Evolutionary conservation across 1,140 invertebrate genomes (phyloP).

Genomic region (Aphaenogaster floridana): DNA sequence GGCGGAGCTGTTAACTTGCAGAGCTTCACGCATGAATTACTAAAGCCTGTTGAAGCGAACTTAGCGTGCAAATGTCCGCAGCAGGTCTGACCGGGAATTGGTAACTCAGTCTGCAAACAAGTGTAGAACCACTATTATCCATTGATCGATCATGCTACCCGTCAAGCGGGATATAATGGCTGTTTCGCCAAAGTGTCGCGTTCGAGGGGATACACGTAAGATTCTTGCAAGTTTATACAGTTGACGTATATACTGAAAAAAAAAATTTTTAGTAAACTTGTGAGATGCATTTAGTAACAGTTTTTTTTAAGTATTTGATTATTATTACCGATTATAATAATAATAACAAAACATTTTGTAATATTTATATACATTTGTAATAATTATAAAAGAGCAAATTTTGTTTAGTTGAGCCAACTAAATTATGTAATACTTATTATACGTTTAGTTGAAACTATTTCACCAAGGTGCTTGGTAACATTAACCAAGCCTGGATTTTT

Average conservation of each 20-base stretch:
- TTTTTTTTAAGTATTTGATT: too few species aligned
- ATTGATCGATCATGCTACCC: slow-evolving; percentile 50
- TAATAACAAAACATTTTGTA: too few species aligned
- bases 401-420: too few species aligned
- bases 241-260: background rate
- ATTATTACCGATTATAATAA: too few species aligned
- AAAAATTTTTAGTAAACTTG: too few species aligned
- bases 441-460: too few species aligned
- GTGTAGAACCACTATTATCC: slow-evolving; percentile 54
- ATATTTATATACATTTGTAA: too few species aligned
- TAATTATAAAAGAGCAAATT: too few species aligned
- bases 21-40: slow-evolving; percentile 56
- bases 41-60: slow-evolving; percentile 58
- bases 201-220: background rate
- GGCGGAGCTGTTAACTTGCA: slow-evolving; percentile 48
- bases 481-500: too few species aligned
- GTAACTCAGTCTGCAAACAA: slow-evolving; percentile 59
- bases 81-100: slow-evolving; percentile 48
- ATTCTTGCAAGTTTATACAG: background rate
- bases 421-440: too few species aligned
- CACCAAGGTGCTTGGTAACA: too few species aligned
- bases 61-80: slow-evolving; percentile 58
- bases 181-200: slow-evolving; percentile 1
- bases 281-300: too few species aligned
- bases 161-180: slow-evolving; percentile 3